Base-by-base conservation (phyloP, 35 echinoderm and acorn worm genomes). In the Acanthaster planci region DNA sequence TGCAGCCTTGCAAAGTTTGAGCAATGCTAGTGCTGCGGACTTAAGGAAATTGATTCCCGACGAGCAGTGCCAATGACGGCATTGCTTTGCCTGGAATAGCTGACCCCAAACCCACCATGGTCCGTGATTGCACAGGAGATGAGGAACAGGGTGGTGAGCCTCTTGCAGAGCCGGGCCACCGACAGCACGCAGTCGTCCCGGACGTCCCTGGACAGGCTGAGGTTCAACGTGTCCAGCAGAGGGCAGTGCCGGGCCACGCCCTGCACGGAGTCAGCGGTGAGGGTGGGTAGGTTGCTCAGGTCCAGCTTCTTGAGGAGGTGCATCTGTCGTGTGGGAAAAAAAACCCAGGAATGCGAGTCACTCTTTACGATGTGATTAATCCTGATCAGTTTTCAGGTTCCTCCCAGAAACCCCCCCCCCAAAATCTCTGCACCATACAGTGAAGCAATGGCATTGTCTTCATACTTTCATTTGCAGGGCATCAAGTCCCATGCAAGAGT, bases 41-140 rank as follows among this genome's bases (percentile, higher is more conserved):
- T n/a, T n/a, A n/a, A n/a, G n/a, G n/a, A n/a, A n/a, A n/a, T n/a
- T n/a, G n/a, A n/a, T n/a, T n/a, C n/a, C n/a, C n/a, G n/a, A n/a
- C n/a, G n/a, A n/a, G n/a, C n/a, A n/a, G n/a, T n/a, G n/a, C n/a
- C n/a, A n/a, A n/a, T n/a, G n/a, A n/a, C n/a, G n/a, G n/a, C n/a
- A n/a, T n/a, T n/a, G n/a, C n/a, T n/a, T n/a, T n/a, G n/a, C n/a
- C n/a, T n/a, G n/a, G n/a, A n/a, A n/a, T n/a, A n/a, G n/a, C n/a
- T n/a, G n/a, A n/a, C n/a, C n/a, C n/a, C n/a, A n/a, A n/a, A 37
- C 55, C 82, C 75, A 90, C 87, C 87, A 83, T 76, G 44, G 76
- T 90, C 87, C 17, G 80, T 90, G 17, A 90, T 52, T 15, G 31
- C 19, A 38, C 87, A 90, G 10, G 79, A 82, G 58, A 90, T 80